A percentile compares a stretch with the other conserved stretches of the same genome.
Conservation (phyloP, 1,140 invertebrate species). For the Hesperophylax magnus region DNA sequence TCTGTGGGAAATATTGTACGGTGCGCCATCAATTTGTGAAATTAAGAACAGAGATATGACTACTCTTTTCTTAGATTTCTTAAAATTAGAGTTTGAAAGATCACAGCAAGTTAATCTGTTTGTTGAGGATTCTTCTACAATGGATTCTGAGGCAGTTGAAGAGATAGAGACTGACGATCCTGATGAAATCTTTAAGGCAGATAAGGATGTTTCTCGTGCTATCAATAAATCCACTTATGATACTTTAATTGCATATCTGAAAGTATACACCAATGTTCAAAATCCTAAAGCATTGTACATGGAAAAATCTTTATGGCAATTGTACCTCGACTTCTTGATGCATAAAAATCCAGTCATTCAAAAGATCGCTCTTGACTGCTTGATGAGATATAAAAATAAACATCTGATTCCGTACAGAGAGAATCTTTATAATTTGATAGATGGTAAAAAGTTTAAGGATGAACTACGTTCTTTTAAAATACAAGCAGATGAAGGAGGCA, state of each 20-base stretch:
- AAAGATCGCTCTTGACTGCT: conserved; percentile 86
- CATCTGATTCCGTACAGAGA: conserved; percentile 81
- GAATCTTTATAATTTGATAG: conserved; percentile 82
- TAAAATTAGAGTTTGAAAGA: conserved; percentile 75
- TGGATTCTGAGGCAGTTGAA: conserved; percentile 56
- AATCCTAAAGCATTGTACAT: conserved; percentile 86
- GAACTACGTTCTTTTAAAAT: conserved; percentile 86
- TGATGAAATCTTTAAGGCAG: conserved; percentile 60
- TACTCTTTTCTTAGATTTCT: conserved; percentile 84
- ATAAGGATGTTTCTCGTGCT: conserved; percentile 63
- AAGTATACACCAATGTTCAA: conserved; percentile 84
- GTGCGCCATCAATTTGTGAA: conserved; percentile 82
- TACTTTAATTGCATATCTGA: conserved; percentile 80
- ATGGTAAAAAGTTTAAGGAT: conserved; percentile 90
- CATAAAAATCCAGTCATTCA: conserved; percentile 86
- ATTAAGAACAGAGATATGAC: conserved; percentile 84
- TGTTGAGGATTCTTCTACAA: conserved; percentile 61
- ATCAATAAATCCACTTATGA: conserved; percentile 72
- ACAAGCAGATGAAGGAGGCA: conserved; percentile 76
- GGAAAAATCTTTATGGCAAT: conserved; percentile 80
- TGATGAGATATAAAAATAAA: conserved; percentile 88
- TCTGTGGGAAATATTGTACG: conserved; percentile 84
- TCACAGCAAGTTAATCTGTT: conserved; percentile 60
- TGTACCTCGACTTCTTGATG: conserved; percentile 85
- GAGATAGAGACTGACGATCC: conserved; percentile 60